phyloP scores from a whole-genome alignment of 2,888 invertebrate genomes.

The Nesidiocoris tenuis region DNA sequence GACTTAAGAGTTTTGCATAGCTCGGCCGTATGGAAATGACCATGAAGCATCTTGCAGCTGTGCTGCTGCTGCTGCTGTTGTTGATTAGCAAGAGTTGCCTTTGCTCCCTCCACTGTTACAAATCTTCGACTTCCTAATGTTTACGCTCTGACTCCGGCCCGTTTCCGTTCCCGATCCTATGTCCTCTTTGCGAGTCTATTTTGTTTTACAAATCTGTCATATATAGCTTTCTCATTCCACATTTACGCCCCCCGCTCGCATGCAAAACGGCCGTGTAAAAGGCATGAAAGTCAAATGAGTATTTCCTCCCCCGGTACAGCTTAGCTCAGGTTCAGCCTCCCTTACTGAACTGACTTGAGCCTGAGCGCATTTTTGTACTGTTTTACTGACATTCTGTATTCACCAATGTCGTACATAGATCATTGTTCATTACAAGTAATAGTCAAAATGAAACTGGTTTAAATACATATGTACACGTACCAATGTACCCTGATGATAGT shows the following conservation, averaged over 20 bases:
- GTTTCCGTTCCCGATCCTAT: neutral
- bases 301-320: neutral
- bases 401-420: too few relatives aligned
- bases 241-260: too few relatives aligned
- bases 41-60: too few relatives aligned
- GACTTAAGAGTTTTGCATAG: conserved; percentile 40
- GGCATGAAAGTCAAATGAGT: neutral
- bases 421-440: too few relatives aligned
- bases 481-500: too few relatives aligned
- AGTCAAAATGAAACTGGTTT: too few relatives aligned
- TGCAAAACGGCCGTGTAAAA: neutral
- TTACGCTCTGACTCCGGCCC: neutral
- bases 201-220: neutral
- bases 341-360: too few relatives aligned
- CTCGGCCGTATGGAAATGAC: conserved; percentile 37
- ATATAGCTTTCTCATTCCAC: neutral
- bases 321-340: too few relatives aligned
- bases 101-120: neutral
- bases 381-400: too few relatives aligned
- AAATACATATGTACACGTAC: too few relatives aligned
- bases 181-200: neutral
- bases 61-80: neutral
- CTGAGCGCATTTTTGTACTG: too few relatives aligned
- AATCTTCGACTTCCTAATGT: neutral
- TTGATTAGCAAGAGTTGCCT: neutral